Percentiles rank a stretch among this genome's conserved stretches.
Evolutionary conservation across 1,140 invertebrate species (phyloP).

Genomic region (Sinella curviseta): DNA sequence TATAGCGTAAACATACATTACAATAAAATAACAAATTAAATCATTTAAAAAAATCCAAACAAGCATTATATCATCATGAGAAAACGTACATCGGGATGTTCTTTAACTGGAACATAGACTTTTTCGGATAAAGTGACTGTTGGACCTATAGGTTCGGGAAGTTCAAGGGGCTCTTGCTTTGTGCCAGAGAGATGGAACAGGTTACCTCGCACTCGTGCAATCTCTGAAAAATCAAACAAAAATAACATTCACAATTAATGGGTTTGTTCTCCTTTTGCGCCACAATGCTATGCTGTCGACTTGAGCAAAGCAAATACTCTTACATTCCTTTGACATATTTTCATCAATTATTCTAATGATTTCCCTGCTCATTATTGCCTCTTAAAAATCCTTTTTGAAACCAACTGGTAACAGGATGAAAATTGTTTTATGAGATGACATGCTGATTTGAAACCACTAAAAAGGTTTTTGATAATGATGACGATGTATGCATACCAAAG

Average conservation of each 20-base stretch:
- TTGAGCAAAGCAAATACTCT: too few species aligned
- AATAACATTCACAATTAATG: not conserved
- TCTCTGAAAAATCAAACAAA: slow-evolving; percentile 74
- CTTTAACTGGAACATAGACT: slow-evolving; percentile 98
- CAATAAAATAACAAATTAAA: too few species aligned
- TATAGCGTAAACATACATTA: too few species aligned
- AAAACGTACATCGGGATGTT: slow-evolving; percentile 96
- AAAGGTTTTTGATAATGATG: too few species aligned
- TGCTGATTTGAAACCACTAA: too few species aligned
- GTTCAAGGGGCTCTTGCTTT: slow-evolving; percentile 76
- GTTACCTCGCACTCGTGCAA: slow-evolving; percentile 92
- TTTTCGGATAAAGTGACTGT: slow-evolving; percentile 94
- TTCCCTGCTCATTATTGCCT: not conserved
- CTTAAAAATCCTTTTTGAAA: not conserved
- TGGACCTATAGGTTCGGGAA: slow-evolving; percentile 87
- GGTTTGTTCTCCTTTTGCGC: too few species aligned
- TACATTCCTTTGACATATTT: not conserved
- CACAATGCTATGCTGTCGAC: too few species aligned
- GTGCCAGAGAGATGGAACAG: slow-evolving; percentile 98
- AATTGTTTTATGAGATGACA: too few species aligned
- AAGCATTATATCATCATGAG: not conserved
- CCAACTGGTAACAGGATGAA: not conserved
- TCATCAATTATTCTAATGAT: not conserved
- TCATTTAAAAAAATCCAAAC: too few species aligned
- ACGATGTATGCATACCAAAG: too few species aligned